Base-by-base conservation (phyloP, 2,888 invertebrate species). In the Andrena fulva region DNA sequence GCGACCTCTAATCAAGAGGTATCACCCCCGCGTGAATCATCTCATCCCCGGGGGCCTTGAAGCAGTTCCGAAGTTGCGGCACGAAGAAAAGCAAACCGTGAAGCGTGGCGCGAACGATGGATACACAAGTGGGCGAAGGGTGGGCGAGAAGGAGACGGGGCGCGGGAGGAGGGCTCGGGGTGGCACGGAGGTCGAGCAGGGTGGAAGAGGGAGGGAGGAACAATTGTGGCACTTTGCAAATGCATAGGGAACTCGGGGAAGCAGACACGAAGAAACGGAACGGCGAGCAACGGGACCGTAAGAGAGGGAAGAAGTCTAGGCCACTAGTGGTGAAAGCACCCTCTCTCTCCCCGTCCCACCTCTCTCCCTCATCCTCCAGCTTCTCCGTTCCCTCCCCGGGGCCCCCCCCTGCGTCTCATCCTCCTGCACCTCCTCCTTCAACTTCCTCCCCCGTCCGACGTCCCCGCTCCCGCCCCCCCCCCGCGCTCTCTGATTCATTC, bases 241-340 rank as follows among this genome's bases (percentile, higher is more conserved):
- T 85, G 81, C 83, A 82, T 70, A 79, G 86, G 82, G 78, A 72
- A 84, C 78, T 80, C 77, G 67, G 50, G 56, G 82, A 42, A 42
- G 80, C 62, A 78, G 81, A 81, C 79, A 60, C 75, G 86, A 86
- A 87, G 88, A 88, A 86, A 87, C 77, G 88, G 63, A 77, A 74
- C 77, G 77, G 75, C 84, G 71, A 82, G 73, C 83, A 86, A 84
- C 77, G 79, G 80, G 80, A 85, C 56, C 73, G 84, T 56, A 67
- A 81, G 82, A 82, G 85, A 77, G 77, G 78, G 89, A 85, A 79
- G 83, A 84, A 87, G 86, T 89, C 89, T 89, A 89, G 90, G 90
- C 89, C 87, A 89, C 83, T 85, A 77, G 89, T 90, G 90, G 89
- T 77, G 89, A 89, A 90, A 90, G 87, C 89, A 89, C 88, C 89